A percentile compares a stretch with the other conserved stretches of the same genome.
Conservation (phyloP, 64 coral and sea anemone genomes). For the Pocillopora verrucosa region DNA sequence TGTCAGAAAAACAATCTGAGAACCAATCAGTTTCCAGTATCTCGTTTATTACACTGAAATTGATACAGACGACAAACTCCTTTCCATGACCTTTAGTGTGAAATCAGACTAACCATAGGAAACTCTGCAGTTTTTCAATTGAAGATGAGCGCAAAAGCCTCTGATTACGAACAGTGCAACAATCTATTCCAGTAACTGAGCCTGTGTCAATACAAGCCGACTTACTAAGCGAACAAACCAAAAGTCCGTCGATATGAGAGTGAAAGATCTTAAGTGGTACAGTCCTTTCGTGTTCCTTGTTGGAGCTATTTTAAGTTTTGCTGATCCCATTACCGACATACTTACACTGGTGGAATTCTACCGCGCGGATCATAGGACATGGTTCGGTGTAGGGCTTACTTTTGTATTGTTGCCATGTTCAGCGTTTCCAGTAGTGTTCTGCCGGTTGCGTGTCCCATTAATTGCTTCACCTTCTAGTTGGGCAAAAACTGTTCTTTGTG, state of each 20-base stretch:
- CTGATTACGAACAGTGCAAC: too few relatives aligned
- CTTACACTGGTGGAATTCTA: constrained; percentile 37
- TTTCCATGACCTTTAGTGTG: too few relatives aligned
- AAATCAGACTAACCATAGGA: too few relatives aligned
- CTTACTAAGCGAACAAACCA: neutral
- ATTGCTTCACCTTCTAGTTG: neutral
- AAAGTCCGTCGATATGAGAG: neutral
- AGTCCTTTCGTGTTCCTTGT: neutral
- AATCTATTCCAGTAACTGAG: neutral
- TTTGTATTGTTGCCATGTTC: constrained; percentile 23
- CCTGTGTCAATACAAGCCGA: too few relatives aligned
- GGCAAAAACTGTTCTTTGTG: neutral
- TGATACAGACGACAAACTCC: too few relatives aligned
- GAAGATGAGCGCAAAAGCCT: neutral
- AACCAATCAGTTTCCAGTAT: too few relatives aligned
- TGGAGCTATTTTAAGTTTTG: constrained; percentile 16
- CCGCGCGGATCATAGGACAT: constrained; percentile 31
- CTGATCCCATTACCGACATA: constrained; percentile 29
- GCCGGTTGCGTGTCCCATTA: too few relatives aligned
- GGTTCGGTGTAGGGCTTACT: constrained; percentile 18
- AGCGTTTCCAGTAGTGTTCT: neutral
- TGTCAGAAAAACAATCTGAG: neutral
- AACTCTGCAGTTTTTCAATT: neutral
- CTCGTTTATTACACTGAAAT: too few relatives aligned
- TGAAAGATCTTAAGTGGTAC: constrained; percentile 10